Evolutionary conservation across 2,797 vertebrate species (phyloP), one percentile per base, ranked within the genome.

Genomic region (Xiphorhynchus erythropygius): DNA sequence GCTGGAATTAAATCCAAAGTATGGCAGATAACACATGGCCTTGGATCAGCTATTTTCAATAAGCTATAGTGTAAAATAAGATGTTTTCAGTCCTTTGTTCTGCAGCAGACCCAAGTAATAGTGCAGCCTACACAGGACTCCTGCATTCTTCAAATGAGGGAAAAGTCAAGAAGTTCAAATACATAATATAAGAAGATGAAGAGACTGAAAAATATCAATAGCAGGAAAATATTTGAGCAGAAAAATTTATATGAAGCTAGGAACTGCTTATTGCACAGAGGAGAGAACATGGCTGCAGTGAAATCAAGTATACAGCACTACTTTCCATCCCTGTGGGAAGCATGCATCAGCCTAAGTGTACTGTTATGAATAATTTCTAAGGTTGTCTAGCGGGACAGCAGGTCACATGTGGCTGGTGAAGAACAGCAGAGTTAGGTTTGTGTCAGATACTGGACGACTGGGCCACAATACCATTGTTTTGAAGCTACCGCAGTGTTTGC

Each of bases 121-220:
- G 11, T 28, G 3, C 33, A 80, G 32, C 19, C 25, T 35, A 32
- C 18, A 46, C 8, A 30, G 21, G 55, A 65, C 52, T 69, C 46
- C 64, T 32, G 25, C 73, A 9, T 16, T 76, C 22, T 64, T 76
- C 18, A 16, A 33, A 4, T 35, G 41, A 65, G 22, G 4, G 49
- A 30, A 13, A 64, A n/a, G 18, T 18, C 50, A 65, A 25, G 18
- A 25, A 13, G 30, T 89, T 91, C 55, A 77, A 80, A 42, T 0
- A 63, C 32, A 23, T 62, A 47, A 47, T 50, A 5, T 5, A 59
- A 27, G 11, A 50, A 24, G 22, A 52, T 47, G 11, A 70, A 81
- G 13, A 39, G 10, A 3, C 9, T 23, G 25, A 18, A 50, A 32
- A 8, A 1, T 3, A 62, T 6, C 63, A 8, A 1, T 3, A 62